Evolutionary conservation across 2,113 vertebrate genomes (phyloP).

Genomic region (Poeciliopsis prolifica): DNA sequence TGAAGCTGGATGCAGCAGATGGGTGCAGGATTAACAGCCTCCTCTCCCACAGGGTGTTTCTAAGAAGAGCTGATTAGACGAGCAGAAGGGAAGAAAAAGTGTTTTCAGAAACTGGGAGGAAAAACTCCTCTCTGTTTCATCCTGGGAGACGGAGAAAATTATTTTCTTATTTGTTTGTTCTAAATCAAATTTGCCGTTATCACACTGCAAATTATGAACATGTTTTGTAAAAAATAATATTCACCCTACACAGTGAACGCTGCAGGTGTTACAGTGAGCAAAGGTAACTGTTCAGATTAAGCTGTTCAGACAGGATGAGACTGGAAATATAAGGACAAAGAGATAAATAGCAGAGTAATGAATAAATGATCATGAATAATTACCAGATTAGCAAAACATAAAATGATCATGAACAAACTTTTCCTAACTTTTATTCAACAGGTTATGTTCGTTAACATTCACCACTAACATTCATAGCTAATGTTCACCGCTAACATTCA

Average conservation of each 20-base stretch:
- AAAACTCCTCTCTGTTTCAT: slow-evolving; percentile 4
- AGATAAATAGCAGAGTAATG: too few relatives aligned
- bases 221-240: neutral
- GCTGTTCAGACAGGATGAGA: too few relatives aligned
- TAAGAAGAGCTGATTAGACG: slow-evolving; percentile 9
- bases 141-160: neutral
- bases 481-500: too few relatives aligned
- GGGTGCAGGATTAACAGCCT: slow-evolving; percentile 42
- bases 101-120: neutral
- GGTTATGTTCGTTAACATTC: too few relatives aligned
- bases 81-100: slow-evolving; percentile 3
- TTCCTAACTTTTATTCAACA: too few relatives aligned
- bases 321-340: too few relatives aligned
- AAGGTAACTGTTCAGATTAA: too few relatives aligned
- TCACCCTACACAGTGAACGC: neutral
- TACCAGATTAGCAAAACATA: too few relatives aligned
- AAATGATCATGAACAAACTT: too few relatives aligned
- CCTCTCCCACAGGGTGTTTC: slow-evolving; percentile 33
- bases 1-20: slow-evolving; percentile 48
- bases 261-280: too few relatives aligned
- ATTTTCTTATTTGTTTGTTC: neutral
- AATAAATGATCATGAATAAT: too few relatives aligned
- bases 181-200: neutral
- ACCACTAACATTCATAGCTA: too few relatives aligned
- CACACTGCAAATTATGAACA: neutral